Conservation (phyloP, 2,888 invertebrate genomes). For the Achlya flavicornis region DNA sequence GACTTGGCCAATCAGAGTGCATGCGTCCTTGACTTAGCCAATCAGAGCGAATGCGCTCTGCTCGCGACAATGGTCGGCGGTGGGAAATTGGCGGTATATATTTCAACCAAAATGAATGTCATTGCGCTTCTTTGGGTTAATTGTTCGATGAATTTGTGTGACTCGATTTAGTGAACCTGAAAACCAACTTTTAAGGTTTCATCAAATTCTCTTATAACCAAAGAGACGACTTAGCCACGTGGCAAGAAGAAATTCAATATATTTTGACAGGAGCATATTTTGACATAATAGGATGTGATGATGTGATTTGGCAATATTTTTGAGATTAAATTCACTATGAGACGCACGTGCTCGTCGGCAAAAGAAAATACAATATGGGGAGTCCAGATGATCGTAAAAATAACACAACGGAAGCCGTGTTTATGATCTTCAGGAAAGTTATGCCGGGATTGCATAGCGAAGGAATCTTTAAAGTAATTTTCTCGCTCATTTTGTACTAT, state of each 20-base stretch:
- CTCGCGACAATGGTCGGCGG: too few species aligned
- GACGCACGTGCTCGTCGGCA: not conserved
- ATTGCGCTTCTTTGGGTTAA: too few species aligned
- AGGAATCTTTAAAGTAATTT: constrained; percentile 43
- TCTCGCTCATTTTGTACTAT: constrained; percentile 14
- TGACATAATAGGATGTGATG: not conserved
- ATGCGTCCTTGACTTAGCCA: too few species aligned
- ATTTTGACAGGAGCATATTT: not conserved
- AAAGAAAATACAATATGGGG: constrained; percentile 21
- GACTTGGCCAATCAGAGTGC: too few species aligned
- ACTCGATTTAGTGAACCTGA: too few species aligned
- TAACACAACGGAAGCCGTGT: constrained; percentile 34
- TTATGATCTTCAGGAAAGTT: constrained; percentile 36
- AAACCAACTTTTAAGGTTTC: too few species aligned
- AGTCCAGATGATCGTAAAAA: constrained; percentile 40
- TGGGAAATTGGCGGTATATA: too few species aligned
- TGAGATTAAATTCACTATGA: constrained; percentile 13
- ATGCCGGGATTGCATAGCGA: constrained; percentile 33
- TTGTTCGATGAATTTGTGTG: too few species aligned
- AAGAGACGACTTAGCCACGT: not conserved
- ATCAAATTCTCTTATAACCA: too few species aligned
- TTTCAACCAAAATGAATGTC: too few species aligned
- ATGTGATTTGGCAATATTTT: not conserved
- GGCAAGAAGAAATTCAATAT: not conserved
- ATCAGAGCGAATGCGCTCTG: too few species aligned